Evolutionary conservation across 2,113 vertebrate species (phyloP).

Genomic region (Ursus arctos): DNA sequence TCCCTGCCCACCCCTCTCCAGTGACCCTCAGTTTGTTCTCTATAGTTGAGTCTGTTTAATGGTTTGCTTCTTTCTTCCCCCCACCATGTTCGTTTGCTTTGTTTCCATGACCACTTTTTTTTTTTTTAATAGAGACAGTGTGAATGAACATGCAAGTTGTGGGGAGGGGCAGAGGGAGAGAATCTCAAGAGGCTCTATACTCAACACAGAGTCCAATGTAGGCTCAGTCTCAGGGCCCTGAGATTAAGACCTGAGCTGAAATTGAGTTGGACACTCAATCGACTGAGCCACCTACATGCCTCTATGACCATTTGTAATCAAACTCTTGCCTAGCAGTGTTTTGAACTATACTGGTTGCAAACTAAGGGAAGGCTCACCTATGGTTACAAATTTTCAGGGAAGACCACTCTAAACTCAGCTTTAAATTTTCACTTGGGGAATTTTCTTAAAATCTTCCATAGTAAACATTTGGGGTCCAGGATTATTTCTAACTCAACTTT

Average conservation of each 20-base stretch:
- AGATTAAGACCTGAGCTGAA: neutral
- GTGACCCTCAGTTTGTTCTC: neutral
- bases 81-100: neutral
- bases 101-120: neutral
- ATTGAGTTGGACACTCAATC: too few relatives aligned
- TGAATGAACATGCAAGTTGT: neutral
- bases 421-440: neutral
- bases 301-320: neutral
- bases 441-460: neutral
- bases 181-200: neutral
- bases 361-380: neutral
- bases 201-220: neutral
- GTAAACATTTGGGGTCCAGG: neutral
- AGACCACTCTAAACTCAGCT: neutral
- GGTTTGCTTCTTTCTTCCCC: neutral
- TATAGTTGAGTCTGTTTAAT: neutral
- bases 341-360: neutral
- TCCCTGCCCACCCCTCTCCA: neutral
- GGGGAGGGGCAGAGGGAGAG: too few relatives aligned
- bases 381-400: neutral
- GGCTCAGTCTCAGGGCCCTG: neutral
- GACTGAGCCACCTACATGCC: too few relatives aligned
- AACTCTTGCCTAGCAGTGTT: neutral
- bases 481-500: neutral
- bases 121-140: neutral